Conservation (phyloP, 2,113 vertebrate species). For the Casuarius casuarius region DNA sequence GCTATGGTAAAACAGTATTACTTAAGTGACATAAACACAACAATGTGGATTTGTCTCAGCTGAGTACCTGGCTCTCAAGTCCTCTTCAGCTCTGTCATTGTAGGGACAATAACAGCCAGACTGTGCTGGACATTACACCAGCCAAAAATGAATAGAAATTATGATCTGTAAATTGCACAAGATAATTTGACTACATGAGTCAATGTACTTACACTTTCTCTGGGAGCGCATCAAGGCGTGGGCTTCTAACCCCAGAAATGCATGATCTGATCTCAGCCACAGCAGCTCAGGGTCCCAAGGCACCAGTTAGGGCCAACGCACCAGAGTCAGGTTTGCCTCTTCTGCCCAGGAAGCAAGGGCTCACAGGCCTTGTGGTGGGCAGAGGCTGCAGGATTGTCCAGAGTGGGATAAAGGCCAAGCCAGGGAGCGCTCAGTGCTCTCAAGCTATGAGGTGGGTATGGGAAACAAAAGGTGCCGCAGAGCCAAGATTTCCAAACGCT, state of each 20-base stretch:
- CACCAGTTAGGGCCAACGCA: neutral
- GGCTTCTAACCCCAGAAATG: neutral
- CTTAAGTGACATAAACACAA: neutral
- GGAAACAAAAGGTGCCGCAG: neutral
- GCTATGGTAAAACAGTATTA: neutral
- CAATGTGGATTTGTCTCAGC: neutral
- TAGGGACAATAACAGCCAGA: neutral
- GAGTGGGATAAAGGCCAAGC: neutral
- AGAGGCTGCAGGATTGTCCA: neutral
- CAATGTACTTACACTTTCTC: neutral
- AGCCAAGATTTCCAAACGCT: conserved; percentile 1
- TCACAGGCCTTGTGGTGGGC: neutral
- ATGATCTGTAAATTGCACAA: neutral
- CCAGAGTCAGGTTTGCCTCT: accelerated
- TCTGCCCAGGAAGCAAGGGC: neutral
- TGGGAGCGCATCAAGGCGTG: neutral
- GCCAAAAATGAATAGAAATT: neutral
- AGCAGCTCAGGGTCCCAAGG: accelerated
- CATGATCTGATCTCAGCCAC: neutral
- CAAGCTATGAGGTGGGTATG: neutral
- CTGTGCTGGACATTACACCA: neutral
- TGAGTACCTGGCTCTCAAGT: neutral
- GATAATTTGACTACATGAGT: neutral
- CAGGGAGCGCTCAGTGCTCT: neutral
- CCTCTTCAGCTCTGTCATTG: neutral